Percentiles rank a stretch among this genome's conserved stretches.
phyloP scores from a whole-genome alignment of 2,888 invertebrate species.

The Thyatira batis region DNA sequence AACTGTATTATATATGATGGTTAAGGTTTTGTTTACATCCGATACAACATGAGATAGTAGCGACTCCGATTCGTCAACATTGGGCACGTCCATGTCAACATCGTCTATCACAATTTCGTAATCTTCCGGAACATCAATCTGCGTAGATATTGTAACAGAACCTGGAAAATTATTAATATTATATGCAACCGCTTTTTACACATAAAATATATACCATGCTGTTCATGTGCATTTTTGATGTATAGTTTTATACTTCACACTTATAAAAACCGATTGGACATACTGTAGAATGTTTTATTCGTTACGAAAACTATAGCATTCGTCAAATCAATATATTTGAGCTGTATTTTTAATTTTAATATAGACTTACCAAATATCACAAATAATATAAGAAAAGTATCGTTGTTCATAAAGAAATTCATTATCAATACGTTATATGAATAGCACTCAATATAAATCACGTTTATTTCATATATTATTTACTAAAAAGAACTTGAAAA shows the following conservation, averaged over 20 bases:
- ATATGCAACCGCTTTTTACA: background rate
- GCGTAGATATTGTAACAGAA: constrained; percentile 40
- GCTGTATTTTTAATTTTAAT: no score
- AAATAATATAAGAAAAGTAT: background rate
- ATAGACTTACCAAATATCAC: background rate
- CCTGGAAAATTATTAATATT: constrained; percentile 35
- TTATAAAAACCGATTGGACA: no score
- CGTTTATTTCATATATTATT: background rate
- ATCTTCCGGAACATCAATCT: constrained; percentile 67
- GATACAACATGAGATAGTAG: constrained; percentile 71
- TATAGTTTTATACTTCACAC: no score
- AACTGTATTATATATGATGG: constrained; percentile 70
- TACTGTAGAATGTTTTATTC: background rate
- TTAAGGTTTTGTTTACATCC: constrained; percentile 73
- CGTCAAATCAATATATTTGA: background rate
- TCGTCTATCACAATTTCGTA: constrained; percentile 40
- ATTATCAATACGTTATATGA: background rate
- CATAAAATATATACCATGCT: no score
- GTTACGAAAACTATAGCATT: background rate
- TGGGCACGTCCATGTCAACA: constrained; percentile 58
- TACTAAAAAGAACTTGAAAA: background rate
- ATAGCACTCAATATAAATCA: background rate
- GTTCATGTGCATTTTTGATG: background rate
- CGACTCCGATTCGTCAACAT: constrained; percentile 74
- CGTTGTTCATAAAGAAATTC: background rate